Evolutionary conservation across 1,140 invertebrate genomes (phyloP).

Genomic region (Scaptomyza hsui): DNA sequence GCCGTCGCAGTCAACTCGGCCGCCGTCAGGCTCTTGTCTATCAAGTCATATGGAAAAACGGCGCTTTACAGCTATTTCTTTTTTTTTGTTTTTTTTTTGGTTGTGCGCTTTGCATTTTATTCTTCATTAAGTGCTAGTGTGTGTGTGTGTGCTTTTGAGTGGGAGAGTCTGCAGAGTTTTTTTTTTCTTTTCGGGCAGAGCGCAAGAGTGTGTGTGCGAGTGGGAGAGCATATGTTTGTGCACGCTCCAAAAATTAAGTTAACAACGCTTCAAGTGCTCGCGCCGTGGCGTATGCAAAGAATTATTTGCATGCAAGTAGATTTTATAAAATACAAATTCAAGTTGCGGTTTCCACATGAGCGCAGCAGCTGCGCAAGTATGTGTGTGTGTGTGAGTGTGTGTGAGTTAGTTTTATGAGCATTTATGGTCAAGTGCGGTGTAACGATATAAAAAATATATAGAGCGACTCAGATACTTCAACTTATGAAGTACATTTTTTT

Average conservation of each 20-base stretch:
- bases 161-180: constrained; percentile 58
- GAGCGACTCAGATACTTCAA: constrained; percentile 24
- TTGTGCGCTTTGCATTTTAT: constrained; percentile 6
- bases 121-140: constrained; percentile 67
- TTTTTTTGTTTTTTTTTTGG: constrained; percentile 20
- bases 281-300: constrained; percentile 59
- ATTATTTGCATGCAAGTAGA: constrained; percentile 12
- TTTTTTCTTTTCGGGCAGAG: constrained; percentile 18
- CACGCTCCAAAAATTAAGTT: constrained; percentile 83
- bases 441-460: constrained; percentile 17
- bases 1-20: constrained; percentile 20
- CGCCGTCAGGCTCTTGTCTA: constrained; percentile 72
- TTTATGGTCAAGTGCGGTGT: constrained; percentile 27
- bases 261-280: constrained; percentile 77
- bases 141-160: constrained; percentile 34
- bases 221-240: constrained; percentile 61
- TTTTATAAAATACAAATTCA: constrained; percentile 49
- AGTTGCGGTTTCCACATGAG: constrained; percentile 53
- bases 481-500: neutral
- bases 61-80: constrained; percentile 53
- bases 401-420: constrained; percentile 1
- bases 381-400: constrained; percentile 11
- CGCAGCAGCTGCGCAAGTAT: constrained; percentile 37
- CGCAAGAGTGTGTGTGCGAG: constrained; percentile 26
- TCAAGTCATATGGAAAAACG: constrained; percentile 81